Percentiles rank a stretch among this genome's conserved stretches.
Conservation (phyloP, 1,140 invertebrate genomes). For the Semibalanus balanoides region DNA sequence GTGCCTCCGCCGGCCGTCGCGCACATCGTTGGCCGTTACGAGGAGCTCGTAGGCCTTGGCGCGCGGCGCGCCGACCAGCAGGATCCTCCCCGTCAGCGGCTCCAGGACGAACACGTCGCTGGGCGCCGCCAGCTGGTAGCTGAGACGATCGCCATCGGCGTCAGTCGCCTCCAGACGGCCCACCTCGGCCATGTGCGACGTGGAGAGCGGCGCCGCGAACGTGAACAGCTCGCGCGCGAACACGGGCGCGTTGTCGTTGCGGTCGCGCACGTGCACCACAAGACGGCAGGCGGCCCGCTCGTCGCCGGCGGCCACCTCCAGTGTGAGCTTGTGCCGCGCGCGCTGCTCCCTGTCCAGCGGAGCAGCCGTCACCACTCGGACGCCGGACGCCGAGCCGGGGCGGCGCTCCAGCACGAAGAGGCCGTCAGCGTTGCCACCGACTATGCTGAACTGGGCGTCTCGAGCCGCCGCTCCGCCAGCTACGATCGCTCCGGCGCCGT, state of each 20-base stretch:
- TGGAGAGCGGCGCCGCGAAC: slow-evolving; percentile 53
- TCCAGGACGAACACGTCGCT: slow-evolving; percentile 70
- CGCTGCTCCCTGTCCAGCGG: neutral
- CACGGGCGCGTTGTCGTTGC: slow-evolving; percentile 78
- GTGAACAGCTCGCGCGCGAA: slow-evolving; percentile 62
- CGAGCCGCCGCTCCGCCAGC: neutral
- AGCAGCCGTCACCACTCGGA: neutral
- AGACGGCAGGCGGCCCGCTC: slow-evolving; percentile 54
- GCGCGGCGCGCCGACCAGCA: slow-evolving; percentile 44
- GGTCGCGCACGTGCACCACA: slow-evolving; percentile 55
- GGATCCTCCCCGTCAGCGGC: slow-evolving; percentile 76
- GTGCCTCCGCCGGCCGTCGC: slow-evolving; percentile 59
- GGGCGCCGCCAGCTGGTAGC: slow-evolving; percentile 60
- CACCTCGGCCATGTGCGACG: slow-evolving; percentile 53
- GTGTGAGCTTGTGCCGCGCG: neutral
- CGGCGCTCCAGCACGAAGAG: neutral
- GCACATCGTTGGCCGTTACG: slow-evolving; percentile 25
- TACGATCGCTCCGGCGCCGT: slow-evolving; percentile 34
- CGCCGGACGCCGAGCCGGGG: neutral
- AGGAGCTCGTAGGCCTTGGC: slow-evolving; percentile 31
- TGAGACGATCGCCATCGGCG: slow-evolving; percentile 69
- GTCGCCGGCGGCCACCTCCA: slow-evolving; percentile 40
- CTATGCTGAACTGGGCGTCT: neutral
- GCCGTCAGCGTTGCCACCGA: too few species aligned
- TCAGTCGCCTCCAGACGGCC: slow-evolving; percentile 67